These are phyloP conservation scores for Hypotaenidia philippensis DNA, from an alignment of 2,797 vertebrate genomes.

Conservation along the genomic window DNA sequence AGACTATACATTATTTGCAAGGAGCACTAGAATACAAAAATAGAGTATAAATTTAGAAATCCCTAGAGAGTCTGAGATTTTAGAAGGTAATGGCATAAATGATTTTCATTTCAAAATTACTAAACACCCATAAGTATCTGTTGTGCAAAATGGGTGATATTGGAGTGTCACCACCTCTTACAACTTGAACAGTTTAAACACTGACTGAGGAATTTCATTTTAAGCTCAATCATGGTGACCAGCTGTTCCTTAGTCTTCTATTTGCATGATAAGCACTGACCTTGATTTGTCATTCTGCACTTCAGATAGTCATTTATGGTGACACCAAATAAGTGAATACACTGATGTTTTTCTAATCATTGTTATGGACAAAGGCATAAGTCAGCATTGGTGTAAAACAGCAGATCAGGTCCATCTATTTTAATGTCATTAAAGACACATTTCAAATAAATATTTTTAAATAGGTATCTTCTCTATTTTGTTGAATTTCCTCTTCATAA, in stretches of 20 bases:
- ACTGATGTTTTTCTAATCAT: background rate
- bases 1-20: background rate
- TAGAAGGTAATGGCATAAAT: background rate
- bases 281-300: background rate
- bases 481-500: background rate
- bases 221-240: background rate
- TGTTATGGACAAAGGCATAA: background rate
- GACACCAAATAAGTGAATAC: background rate
- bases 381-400: background rate
- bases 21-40: background rate
- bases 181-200: conserved; percentile 7
- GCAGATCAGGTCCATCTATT: background rate
- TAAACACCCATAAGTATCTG: background rate
- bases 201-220: background rate
- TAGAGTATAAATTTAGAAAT: background rate
- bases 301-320: background rate
- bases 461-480: background rate
- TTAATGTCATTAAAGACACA: background rate
- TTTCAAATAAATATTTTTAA: background rate
- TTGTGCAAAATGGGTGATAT: background rate
- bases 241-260: conserved; percentile 11
- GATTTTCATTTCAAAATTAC: background rate
- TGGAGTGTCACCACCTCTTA: background rate
- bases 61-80: background rate
- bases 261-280: background rate